Conservation (phyloP, 2,113 vertebrate species). For the Macaca nemestrina region DNA sequence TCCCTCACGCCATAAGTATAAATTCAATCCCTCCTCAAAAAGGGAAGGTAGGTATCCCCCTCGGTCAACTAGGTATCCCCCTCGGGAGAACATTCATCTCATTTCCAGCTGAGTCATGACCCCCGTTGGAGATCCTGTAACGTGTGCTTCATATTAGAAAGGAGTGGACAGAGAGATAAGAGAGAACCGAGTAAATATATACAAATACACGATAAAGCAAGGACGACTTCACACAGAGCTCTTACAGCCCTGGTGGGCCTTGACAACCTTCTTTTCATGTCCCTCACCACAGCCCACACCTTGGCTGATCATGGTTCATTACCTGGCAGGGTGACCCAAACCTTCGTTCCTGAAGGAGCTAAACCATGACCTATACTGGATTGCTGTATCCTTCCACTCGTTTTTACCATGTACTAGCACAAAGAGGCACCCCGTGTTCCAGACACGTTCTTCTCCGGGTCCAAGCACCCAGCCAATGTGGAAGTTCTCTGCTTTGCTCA, state of each 20-base stretch:
- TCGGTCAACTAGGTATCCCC: neutral
- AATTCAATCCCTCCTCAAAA: neutral
- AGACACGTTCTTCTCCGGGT: neutral
- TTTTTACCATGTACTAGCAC: neutral
- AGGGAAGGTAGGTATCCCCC: neutral
- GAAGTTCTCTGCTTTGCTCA: neutral
- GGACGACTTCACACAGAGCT: neutral
- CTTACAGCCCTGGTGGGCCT: neutral
- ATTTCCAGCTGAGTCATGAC: neutral
- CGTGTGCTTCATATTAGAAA: neutral
- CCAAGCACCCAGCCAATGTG: neutral
- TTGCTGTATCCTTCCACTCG: neutral
- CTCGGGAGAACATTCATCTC: rapidly evolving
- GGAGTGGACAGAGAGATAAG: neutral
- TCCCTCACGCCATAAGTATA: neutral
- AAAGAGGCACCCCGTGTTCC: neutral
- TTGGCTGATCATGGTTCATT: neutral
- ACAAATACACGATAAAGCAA: neutral
- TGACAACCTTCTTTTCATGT: no score
- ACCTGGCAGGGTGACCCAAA: neutral
- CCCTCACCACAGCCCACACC: neutral
- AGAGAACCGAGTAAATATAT: neutral
- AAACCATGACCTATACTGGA: neutral
- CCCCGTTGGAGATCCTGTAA: neutral
- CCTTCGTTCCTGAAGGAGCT: neutral